These are phyloP conservation scores for Melanostoma scalare DNA, from an alignment of 2,888 invertebrate genomes.

Conservation along the genomic window DNA sequence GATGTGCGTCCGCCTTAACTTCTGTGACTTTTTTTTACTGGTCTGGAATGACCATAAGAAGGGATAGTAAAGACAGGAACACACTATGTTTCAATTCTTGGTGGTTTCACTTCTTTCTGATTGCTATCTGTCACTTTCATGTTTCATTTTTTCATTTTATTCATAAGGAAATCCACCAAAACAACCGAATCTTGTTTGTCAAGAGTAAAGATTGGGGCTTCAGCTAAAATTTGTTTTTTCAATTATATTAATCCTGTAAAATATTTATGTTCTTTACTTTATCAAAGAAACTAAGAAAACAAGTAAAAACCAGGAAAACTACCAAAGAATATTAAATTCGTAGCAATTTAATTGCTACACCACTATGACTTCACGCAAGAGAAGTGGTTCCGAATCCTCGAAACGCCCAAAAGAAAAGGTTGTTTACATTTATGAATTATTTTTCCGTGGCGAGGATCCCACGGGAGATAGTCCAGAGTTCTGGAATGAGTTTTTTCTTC, in stretches of 20 bases:
- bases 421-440: constrained; percentile 94
- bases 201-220: constrained; percentile 41
- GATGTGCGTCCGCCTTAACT: no score
- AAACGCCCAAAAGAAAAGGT: constrained; percentile 95
- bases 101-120: no score
- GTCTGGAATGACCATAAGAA: no score
- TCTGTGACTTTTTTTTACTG: no score
- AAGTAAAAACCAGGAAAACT: no score
- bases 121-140: no score
- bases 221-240: constrained; percentile 50
- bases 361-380: constrained; percentile 87
- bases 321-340: no score
- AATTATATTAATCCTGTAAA: constrained; percentile 17
- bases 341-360: background rate
- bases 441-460: constrained; percentile 94
- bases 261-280: constrained; percentile 7
- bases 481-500: constrained; percentile 97
- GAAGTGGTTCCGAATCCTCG: constrained; percentile 92
- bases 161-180: no score
- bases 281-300: constrained; percentile 10
- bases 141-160: no score
- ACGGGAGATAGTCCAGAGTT: constrained; percentile 93
- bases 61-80: no score
- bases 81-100: no score
- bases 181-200: no score